Evolutionary conservation across 1,140 invertebrate genomes (phyloP).

Genomic region (Prorops nasuta): DNA sequence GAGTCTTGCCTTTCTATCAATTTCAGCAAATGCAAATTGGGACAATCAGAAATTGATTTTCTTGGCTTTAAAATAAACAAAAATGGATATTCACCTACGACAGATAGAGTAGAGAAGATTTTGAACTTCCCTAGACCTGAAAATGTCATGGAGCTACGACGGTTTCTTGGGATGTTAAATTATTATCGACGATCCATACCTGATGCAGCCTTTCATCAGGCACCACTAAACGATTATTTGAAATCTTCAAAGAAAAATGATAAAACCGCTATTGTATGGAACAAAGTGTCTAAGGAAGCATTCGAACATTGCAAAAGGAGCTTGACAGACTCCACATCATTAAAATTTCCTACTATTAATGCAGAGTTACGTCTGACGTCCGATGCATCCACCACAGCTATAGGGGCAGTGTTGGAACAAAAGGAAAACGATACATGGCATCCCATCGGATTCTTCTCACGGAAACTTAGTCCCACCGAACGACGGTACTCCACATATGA

Average conservation of each 20-base stretch:
- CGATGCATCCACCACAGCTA: not conserved
- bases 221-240: no score
- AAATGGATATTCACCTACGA: not conserved
- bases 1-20: slow-evolving; percentile 27
- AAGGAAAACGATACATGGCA: no score
- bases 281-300: not conserved
- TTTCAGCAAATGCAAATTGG: slow-evolving; percentile 33
- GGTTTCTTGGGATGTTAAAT: slow-evolving; percentile 27
- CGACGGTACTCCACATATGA: no score
- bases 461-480: no score
- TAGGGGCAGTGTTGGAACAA: no score
- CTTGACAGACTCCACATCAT: not conserved
- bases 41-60: not conserved
- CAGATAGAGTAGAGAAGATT: not conserved
- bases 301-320: slow-evolving; percentile 1
- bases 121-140: no score
- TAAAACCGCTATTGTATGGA: not conserved
- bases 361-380: slow-evolving; percentile 1
- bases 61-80: not conserved
- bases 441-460: no score
- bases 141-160: not conserved
- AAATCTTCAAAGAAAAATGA: not conserved
- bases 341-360: not conserved
- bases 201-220: slow-evolving; percentile 27
- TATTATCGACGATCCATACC: slow-evolving; percentile 24